Evolutionary conservation across 2,888 invertebrate genomes (phyloP).

Genomic region (Apodemia zela): DNA sequence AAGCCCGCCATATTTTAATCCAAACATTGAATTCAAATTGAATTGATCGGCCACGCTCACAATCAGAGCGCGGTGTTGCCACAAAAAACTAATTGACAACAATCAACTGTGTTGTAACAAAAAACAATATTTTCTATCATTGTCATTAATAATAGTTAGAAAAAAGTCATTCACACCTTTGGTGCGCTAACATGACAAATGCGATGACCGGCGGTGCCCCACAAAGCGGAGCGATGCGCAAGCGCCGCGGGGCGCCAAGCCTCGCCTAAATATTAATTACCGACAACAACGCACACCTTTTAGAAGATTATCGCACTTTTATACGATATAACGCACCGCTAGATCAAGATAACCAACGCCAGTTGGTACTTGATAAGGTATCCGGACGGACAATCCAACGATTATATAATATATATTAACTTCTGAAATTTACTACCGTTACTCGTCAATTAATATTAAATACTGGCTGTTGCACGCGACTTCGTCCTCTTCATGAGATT

Average conservation of each 20-base stretch:
- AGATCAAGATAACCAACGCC: constrained; percentile 59
- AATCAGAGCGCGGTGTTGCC: constrained; percentile 53
- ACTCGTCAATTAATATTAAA: neutral
- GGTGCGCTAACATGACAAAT: constrained; percentile 79
- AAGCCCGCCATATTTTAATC: constrained; percentile 67
- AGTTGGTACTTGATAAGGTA: constrained; percentile 35
- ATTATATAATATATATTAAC: constrained; percentile 17
- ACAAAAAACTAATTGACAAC: constrained; percentile 78
- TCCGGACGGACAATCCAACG: neutral
- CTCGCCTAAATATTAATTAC: constrained; percentile 77
- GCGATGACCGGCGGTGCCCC: constrained; percentile 53
- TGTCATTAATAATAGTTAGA: constrained; percentile 76
- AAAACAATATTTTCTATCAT: constrained; percentile 77
- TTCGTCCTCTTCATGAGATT: neutral
- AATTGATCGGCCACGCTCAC: constrained; percentile 67
- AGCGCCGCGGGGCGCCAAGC: constrained; percentile 69
- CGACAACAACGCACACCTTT: constrained; percentile 75
- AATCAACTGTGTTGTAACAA: constrained; percentile 73
- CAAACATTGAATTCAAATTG: constrained; percentile 72
- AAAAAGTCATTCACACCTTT: constrained; percentile 79
- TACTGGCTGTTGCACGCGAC: neutral
- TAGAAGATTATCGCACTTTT: constrained; percentile 73
- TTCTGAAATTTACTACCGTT: constrained; percentile 27
- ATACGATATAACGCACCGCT: constrained; percentile 57
- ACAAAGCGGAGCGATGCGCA: constrained; percentile 60